Conservation (phyloP, 1,140 invertebrate species). For the Apis florea region DNA sequence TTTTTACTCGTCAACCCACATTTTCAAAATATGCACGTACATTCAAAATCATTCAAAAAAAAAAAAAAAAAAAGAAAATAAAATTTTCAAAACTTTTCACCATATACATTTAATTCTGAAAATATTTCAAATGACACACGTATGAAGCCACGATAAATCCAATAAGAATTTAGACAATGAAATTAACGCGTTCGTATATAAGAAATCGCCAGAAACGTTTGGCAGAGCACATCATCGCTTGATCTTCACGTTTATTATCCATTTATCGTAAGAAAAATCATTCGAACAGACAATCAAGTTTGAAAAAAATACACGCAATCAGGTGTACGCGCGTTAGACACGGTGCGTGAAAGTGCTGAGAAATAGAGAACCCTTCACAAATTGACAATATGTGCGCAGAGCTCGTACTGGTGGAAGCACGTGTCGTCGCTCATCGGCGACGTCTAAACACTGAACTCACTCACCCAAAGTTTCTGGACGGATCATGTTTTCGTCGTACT, state of each 20-base stretch:
- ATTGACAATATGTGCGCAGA: conserved; percentile 46
- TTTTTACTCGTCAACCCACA: too few species aligned
- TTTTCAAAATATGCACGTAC: too few species aligned
- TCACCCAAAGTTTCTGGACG: conserved; percentile 71
- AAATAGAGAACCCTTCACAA: conserved; percentile 17
- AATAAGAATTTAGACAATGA: not conserved
- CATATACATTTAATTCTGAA: not conserved
- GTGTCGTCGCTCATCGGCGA: conserved; percentile 62
- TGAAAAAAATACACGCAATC: conserved; percentile 15
- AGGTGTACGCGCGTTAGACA: conserved; percentile 32
- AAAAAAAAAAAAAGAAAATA: too few species aligned
- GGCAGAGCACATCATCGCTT: not conserved
- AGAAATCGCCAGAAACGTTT: not conserved
- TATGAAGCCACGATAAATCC: not conserved
- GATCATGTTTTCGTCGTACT: conserved; percentile 76
- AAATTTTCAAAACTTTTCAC: not conserved
- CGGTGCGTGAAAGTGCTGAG: conserved; percentile 41
- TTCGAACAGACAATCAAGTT: not conserved
- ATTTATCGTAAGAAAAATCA: not conserved
- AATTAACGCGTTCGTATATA: not conserved
- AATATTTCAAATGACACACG: not conserved
- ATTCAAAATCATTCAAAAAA: not conserved
- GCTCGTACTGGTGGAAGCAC: conserved; percentile 66
- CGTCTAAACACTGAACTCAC: conserved; percentile 69
- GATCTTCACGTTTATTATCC: not conserved